Percentiles rank a stretch among this genome's conserved stretches.
Evolutionary conservation across 2,888 invertebrate species (phyloP).

Genomic region (Drosophila quinaria): DNA sequence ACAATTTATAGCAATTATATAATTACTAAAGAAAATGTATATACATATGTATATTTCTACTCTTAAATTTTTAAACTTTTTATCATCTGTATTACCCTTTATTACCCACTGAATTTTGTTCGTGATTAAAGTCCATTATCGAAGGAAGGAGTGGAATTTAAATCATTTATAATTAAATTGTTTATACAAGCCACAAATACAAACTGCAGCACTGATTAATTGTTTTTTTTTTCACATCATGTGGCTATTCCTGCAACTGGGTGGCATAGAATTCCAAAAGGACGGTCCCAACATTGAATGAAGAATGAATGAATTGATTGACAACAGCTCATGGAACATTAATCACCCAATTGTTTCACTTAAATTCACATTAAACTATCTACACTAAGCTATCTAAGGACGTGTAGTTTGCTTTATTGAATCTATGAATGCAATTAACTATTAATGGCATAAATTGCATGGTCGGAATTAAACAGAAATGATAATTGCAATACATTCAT

Average conservation of each 20-base stretch:
- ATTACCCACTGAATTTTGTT: not conserved
- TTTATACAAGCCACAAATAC: conserved; percentile 19
- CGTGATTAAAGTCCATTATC: not conserved
- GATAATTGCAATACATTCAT: conserved; percentile 17
- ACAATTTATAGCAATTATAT: too few species aligned
- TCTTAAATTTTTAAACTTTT: not conserved
- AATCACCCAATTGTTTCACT: conserved; percentile 11
- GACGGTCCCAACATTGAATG: not conserved
- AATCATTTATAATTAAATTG: not conserved
- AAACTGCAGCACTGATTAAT: conserved; percentile 45
- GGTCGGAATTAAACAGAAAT: conserved; percentile 9
- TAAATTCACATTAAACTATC: conserved; percentile 9
- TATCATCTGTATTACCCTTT: not conserved
- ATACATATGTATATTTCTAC: too few species aligned
- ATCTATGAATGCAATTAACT: conserved; percentile 35
- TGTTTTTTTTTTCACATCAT: conserved; percentile 1
- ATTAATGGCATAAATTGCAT: conserved; percentile 28
- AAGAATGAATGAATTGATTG: conserved; percentile 8
- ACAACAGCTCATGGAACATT: conserved; percentile 9
- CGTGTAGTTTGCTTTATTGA: not conserved
- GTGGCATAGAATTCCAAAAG: not conserved
- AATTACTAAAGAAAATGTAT: too few species aligned
- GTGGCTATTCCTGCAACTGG: conserved; percentile 21
- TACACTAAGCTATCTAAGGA: not conserved
- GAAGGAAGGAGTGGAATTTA: not conserved